Base-by-base conservation (phyloP, 2,113 vertebrate species). In the Aspiorhynchus laticeps region DNA sequence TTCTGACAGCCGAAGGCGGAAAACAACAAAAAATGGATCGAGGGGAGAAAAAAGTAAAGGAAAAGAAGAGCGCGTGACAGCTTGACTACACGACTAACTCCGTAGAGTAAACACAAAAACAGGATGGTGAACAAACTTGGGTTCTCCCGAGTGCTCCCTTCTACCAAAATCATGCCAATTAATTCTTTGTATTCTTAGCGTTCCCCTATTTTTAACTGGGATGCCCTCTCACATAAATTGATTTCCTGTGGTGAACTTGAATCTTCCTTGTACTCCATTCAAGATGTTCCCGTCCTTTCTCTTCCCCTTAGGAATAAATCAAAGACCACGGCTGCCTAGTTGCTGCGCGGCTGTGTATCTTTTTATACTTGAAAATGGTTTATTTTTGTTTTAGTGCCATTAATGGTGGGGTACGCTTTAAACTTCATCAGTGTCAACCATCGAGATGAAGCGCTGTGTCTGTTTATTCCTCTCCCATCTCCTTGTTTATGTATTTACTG, bases 211-310 rank as follows among this genome's bases (percentile, higher is more conserved):
- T 94, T 94, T 93, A 93, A 91, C 86, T 90, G 59, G 78, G 90
- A 91, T 93, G 93, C 91, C 94, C 94, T 90, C 91, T 93, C 92
- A 92, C 91, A 93, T 92, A 93, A 93, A 95, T 93, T 94, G 94
- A 93, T 92, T 95, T 95, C 92, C 89, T 92, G 91, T 93, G 92
- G 92, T 81, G 90, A 94, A 92, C 92, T 91, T 90, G 90, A 94
- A 93, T 92, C 85, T 91, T 94, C 84, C 81, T 89, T 90, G 87
- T 90, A 83, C 90, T 89, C 90, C 88, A 87, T 88, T 65, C 77
- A 80, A 79, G 46, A 88, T 88, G 61, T 33, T 65, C 41, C 53
- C 43, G 80, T 91, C 88, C 90, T 92, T 87, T 86, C 90, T 89
- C 88, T 89, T 85, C 86, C 93, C 93, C 90, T 56, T 88, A 92